These are phyloP conservation scores for Ichneumoninae sp. DNA, from an alignment of 2,888 invertebrate species.

Conservation along the genomic window DNA sequence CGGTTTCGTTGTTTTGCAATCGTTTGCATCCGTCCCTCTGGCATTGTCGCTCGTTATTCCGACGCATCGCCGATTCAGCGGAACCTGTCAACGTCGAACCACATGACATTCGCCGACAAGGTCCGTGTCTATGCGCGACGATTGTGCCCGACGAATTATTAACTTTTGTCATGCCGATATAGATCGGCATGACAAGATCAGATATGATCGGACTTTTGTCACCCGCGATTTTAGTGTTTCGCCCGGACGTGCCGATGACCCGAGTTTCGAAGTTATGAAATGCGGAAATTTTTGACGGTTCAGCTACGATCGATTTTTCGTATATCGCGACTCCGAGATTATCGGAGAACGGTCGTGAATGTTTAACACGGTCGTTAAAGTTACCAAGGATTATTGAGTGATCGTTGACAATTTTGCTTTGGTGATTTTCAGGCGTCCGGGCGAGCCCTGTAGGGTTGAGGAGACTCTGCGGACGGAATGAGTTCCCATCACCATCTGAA, in stretches of 20 bases:
- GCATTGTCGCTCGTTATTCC: background rate
- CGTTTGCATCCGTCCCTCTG: background rate
- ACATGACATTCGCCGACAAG: constrained; percentile 63
- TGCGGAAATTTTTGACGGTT: background rate
- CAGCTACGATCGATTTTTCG: background rate
- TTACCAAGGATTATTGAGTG: background rate
- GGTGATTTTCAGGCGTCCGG: constrained; percentile 15
- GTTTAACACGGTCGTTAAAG: too few relatives aligned
- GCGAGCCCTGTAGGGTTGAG: constrained; percentile 24
- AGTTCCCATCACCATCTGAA: constrained; percentile 81
- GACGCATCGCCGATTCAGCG: constrained; percentile 1
- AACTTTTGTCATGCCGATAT: background rate
- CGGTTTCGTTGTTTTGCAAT: constrained; percentile 3
- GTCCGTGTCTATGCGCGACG: constrained; percentile 27
- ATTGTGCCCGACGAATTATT: background rate
- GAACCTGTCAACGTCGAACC: constrained; percentile 49
- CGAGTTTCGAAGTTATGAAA: background rate
- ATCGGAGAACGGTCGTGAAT: background rate
- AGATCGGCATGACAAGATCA: too few relatives aligned
- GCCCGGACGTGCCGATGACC: background rate
- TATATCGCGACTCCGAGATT: background rate
- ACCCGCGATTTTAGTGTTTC: background rate
- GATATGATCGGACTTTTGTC: background rate
- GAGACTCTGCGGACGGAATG: constrained; percentile 71
- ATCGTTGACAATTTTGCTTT: background rate